Base-by-base conservation (phyloP, 2,797 vertebrate species). In the Eptatretus atami region DNA sequence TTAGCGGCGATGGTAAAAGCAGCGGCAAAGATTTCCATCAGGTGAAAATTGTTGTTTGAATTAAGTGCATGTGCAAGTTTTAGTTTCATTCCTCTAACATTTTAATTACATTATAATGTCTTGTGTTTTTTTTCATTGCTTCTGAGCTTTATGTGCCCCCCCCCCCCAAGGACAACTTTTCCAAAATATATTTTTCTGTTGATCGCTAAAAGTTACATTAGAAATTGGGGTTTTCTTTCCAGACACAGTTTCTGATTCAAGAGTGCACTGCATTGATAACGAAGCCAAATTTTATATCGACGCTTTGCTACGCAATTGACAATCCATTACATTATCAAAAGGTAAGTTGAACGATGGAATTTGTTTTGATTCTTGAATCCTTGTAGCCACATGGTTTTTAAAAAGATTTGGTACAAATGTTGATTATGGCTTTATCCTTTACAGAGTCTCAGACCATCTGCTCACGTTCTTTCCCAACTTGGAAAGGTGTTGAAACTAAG, bases 1-100 rank as follows among this genome's bases (percentile, higher is more conserved):
- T 99, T 73, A 99, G 88, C 93, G 92, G 90, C 84, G 88, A 99
- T 96, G 92, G 92, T 99, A 96, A 99, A 96, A 99, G 92, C 77
- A 99, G 92, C 78, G 92, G 92, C 75, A 99, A 99, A 79, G 92
- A 99, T 78, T 99, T 99, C 75, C 92, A 96, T 80, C 92, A 95
- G 92, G 92, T 96, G 86, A n/a, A 61, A 61, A 71, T 66, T 71
- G 70, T 70, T 69, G 3, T 63, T n/a, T n/a, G 10, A 19, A 13
- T 3, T 10, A 64, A 64, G 15, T 52, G 19, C 15, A 15, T 64
- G 19, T 64, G 10, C 10, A n/a, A 11, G n/a, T 10, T 60, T 14
- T 19, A 60, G n/a, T 10, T 61, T 61, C 57, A 9, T 61, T 4
- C 31, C 31, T 44, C 4, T 44, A 44, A 8, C 31, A 19, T 19